A percentile compares a stretch with the other conserved stretches of the same genome.
Evolutionary conservation across 2,113 vertebrate species (phyloP).

Genomic region (Misgurnus mizolepis): DNA sequence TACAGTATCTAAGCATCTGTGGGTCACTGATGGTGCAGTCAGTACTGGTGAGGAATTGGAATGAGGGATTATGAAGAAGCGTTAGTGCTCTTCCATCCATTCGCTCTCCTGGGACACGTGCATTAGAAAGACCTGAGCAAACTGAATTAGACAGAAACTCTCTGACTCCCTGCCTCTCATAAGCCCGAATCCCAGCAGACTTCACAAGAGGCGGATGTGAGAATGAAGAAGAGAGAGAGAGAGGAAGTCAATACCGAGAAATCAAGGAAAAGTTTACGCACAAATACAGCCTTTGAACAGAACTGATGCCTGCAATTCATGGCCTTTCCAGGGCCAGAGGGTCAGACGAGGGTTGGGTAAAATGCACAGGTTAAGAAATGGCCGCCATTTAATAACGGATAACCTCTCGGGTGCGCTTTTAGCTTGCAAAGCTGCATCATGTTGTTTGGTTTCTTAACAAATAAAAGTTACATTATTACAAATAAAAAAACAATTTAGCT

Average conservation of each 20-base stretch:
- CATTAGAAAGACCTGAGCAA: constrained; percentile 34
- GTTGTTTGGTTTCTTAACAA: no score
- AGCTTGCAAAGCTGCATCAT: no score
- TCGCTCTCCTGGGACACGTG: neutral
- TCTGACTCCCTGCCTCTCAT: neutral
- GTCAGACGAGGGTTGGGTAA: neutral
- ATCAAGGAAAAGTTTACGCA: constrained; percentile 8
- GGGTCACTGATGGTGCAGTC: constrained; percentile 25
- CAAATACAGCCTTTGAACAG: neutral
- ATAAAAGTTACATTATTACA: no score
- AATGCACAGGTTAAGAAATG: neutral
- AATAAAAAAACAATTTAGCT: no score
- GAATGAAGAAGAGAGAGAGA: neutral
- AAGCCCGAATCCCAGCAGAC: constrained; percentile 19
- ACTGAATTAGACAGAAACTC: constrained; percentile 14
- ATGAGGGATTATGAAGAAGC: constrained; percentile 33
- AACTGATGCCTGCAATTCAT: neutral
- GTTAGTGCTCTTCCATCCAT: constrained; percentile 27
- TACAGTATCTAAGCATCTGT: constrained; percentile 29
- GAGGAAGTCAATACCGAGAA: constrained; percentile 10
- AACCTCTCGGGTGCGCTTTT: no score
- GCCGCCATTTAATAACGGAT: no score
- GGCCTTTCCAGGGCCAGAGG: neutral
- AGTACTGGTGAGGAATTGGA: constrained; percentile 11
- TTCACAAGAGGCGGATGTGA: constrained; percentile 5